These are phyloP conservation scores for Aplochiton taeniatus DNA, from an alignment of 2,797 vertebrate genomes.

Conservation along the genomic window DNA sequence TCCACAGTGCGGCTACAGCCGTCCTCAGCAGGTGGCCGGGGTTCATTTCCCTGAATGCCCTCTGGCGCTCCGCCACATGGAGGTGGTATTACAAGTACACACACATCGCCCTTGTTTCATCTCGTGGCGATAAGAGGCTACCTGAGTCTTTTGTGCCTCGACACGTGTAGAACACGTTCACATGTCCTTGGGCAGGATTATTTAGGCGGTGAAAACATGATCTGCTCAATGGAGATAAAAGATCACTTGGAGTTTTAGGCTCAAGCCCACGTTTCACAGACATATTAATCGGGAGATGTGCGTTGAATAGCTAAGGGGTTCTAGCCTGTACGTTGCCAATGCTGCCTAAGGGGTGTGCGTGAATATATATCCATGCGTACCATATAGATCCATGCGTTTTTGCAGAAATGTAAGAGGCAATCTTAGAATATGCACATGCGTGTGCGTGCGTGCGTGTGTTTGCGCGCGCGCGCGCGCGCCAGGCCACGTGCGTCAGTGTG, in stretches of 20 bases:
- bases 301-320: background rate
- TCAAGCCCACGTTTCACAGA: too few species aligned
- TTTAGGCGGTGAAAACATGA: background rate
- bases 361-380: too few species aligned
- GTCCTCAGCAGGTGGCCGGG: too few species aligned
- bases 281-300: background rate
- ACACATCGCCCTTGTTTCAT: background rate
- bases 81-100: background rate
- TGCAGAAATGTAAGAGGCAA: too few species aligned
- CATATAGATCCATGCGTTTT: too few species aligned
- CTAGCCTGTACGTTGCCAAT: too few species aligned
- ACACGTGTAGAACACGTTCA: background rate
- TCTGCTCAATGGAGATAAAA: background rate
- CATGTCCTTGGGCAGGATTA: background rate
- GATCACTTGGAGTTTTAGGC: background rate
- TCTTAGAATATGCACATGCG: background rate
- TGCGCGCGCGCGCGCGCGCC: constrained; percentile 18
- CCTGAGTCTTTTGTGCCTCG: background rate
- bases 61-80: too few species aligned
- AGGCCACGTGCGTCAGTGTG: constrained; percentile 31
- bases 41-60: too few species aligned
- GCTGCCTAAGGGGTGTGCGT: too few species aligned
- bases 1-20: too few species aligned
- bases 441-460: background rate
- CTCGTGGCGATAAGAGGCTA: constrained; percentile 16